A percentile compares a stretch with the other conserved stretches of the same genome.
phyloP scores from a whole-genome alignment of 2,888 invertebrate species.

The Sarcophaga caerulescens region DNA sequence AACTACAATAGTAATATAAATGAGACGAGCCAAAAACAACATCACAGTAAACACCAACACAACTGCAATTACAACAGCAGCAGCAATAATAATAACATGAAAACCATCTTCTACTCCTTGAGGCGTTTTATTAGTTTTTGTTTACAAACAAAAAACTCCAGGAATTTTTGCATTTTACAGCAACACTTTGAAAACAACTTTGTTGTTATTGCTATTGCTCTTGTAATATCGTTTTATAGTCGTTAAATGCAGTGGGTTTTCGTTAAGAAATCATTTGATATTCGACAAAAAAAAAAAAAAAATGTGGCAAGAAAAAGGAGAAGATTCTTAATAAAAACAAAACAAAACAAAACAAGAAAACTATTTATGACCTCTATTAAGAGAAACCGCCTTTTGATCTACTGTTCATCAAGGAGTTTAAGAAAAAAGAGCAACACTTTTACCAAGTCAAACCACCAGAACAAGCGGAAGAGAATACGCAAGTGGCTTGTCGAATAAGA shows the following conservation, averaged over 20 bases:
- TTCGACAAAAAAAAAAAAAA: conserved; percentile 4
- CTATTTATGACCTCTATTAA: conserved; percentile 29
- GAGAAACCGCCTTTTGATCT: conserved; percentile 34
- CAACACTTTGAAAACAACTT: neutral
- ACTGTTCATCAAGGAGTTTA: neutral
- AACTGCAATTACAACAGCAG: conserved; percentile 12
- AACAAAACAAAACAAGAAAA: conserved; percentile 1
- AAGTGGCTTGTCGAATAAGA: too few relatives aligned
- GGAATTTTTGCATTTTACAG: neutral
- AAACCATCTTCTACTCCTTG: neutral
- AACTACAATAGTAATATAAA: conserved; percentile 7
- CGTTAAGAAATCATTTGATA: conserved; percentile 1
- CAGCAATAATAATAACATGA: neutral
- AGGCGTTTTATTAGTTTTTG: neutral
- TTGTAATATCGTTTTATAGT: conserved; percentile 18
- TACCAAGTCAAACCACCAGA: neutral
- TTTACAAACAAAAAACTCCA: neutral
- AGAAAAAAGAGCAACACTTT: neutral
- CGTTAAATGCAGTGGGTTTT: conserved; percentile 3
- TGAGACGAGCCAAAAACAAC: too few relatives aligned
- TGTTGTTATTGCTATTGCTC: conserved; percentile 14
- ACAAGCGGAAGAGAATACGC: neutral
- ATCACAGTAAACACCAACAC: neutral
- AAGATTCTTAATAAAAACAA: neutral
- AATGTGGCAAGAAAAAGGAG: conserved; percentile 4